Evolutionary conservation across 1,140 invertebrate genomes (phyloP).

Genomic region (Bombus pascuorum): DNA sequence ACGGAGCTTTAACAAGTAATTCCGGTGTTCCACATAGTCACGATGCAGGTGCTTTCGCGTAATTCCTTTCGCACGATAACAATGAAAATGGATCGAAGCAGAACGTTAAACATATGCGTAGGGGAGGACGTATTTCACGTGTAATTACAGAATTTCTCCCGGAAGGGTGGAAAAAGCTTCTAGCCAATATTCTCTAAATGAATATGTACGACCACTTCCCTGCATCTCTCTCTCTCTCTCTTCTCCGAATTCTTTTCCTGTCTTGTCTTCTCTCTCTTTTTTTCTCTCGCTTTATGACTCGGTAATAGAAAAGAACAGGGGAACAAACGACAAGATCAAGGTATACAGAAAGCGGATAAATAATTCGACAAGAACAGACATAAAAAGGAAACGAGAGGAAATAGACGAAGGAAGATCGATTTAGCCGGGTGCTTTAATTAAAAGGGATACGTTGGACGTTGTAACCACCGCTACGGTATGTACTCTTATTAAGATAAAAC

Average conservation of each 20-base stretch:
- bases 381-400: background rate
- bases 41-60: too few species aligned
- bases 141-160: background rate
- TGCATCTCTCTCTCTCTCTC: too few species aligned
- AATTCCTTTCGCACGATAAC: background rate
- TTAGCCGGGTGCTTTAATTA: constrained; percentile 65
- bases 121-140: background rate
- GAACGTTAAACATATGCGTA: background rate
- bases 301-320: constrained; percentile 35
- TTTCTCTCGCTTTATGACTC: constrained; percentile 40
- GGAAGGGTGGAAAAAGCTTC: background rate
- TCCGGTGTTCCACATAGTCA: background rate
- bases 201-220: background rate
- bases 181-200: constrained; percentile 35
- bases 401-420: background rate
- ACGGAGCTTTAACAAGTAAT: background rate
- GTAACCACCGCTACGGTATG: constrained; percentile 54
- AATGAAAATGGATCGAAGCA: background rate
- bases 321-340: background rate
- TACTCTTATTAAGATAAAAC: constrained; percentile 67
- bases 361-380: background rate
- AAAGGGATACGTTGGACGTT: constrained; percentile 64
- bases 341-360: background rate
- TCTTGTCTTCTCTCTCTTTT: background rate
- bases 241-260: background rate